These are phyloP conservation scores for Butastur rufipennis DNA, from an alignment of 2,113 vertebrate genomes.

Conservation along the genomic window DNA sequence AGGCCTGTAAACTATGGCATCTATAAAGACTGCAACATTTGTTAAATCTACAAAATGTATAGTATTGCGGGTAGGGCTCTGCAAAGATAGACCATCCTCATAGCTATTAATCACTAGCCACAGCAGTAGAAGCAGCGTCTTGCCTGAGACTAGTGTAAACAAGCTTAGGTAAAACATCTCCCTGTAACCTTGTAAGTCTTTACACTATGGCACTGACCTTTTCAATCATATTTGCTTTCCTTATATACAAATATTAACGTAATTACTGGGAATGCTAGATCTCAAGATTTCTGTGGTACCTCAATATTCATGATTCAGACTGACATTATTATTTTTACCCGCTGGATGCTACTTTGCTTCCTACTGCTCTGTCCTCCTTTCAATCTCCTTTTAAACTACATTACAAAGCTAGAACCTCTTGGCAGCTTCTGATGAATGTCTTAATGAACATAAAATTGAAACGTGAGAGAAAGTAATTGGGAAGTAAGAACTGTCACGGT, in stretches of 20 bases:
- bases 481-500: not conserved
- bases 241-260: not conserved
- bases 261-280: not conserved
- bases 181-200: not conserved
- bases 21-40: not conserved
- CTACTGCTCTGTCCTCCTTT: not conserved
- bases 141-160: accelerated
- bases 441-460: not conserved
- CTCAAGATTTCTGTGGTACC: not conserved
- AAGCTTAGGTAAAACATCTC: not conserved
- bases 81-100: not conserved
- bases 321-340: not conserved
- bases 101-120: not conserved
- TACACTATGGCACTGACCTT: not conserved
- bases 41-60: not conserved
- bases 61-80: not conserved
- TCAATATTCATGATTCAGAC: not conserved
- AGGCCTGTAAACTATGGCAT: not conserved
- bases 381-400: not conserved
- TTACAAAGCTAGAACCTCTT: not conserved
- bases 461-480: not conserved
- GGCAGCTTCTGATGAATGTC: not conserved
- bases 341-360: not conserved
- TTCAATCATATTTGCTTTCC: not conserved
- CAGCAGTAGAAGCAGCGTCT: not conserved